Base-by-base conservation (phyloP, 2,797 vertebrate genomes). In the Buphagus erythrorhynchus region DNA sequence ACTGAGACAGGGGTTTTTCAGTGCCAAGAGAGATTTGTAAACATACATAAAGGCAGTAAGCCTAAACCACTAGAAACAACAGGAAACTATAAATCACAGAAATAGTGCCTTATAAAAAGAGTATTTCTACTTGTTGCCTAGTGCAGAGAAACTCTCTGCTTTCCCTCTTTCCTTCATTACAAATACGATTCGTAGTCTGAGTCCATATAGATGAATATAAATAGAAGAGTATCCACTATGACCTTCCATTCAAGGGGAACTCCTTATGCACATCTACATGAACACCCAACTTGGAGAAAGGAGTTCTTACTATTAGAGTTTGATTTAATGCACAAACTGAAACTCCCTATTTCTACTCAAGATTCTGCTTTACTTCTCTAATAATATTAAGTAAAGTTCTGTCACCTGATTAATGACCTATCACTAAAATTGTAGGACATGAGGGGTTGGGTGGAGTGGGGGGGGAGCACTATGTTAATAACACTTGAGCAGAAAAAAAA, bases 131-230 rank as follows among this genome's bases (percentile, higher is more conserved):
- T 35, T 74, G 26, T 51, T 43, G 80, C 6, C 12, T 31, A 77
- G 17, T 49, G 10, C n/a, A 79, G 73, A 79, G 22, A 62, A 36
- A 43, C 18, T 35, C 22, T 13, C 61, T 73, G 33, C 31, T 59
- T 77, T 71, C 36, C 38, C 58, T 20, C 18, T 55, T n/a, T n/a
- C n/a, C n/a, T n/a, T n/a, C n/a, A n/a, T n/a, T n/a, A n/a, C n/a
- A n/a, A n/a, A 20, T 1, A 2, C 11, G 31, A 66, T 52, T 40
- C 83, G 28, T 11, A 74, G 42, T 42, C 36, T 42, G 24, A 65
- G 22, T 19, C 7, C n/a, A 67, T 4, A 25, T 0, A 52, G 29
- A 51, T 24, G 13, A 10, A 10, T 7, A 33, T 25, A 61, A 57
- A 36, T 5, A 65, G 11, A 63, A 9, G 25, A 81, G 45, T 13